Base-by-base conservation (phyloP, 2,888 invertebrate genomes). In the Argyresthia albistria region DNA sequence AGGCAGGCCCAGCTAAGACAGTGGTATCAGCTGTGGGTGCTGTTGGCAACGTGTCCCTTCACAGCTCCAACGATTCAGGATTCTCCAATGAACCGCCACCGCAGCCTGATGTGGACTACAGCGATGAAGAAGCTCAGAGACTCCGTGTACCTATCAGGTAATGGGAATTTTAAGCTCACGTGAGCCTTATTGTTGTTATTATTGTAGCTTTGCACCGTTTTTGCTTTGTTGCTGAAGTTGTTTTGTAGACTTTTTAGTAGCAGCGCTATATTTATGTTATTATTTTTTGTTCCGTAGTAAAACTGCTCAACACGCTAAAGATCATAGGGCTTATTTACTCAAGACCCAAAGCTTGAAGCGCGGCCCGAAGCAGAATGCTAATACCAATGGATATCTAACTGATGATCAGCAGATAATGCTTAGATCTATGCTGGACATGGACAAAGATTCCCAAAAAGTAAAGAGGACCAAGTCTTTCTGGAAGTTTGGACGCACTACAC, bases 11-110 rank as follows among this genome's bases (percentile, higher is more conserved):
- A 57, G 78, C 82, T 43, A 87, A 87, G 64, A 87, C 84, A 52
- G 83, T 73, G 4, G 86, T 84, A 6, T 69, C 81, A 46, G 86
- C 83, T 36, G 86, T 84, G 3, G 84, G 84, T 51, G 87, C 86
- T 25, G 92, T 91, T 47, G 93, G 93, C 55, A 93, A 92, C 70
- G 91, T 92, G 1, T 95, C 95, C 43, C 90, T 96, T 61, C 96
- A 96, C 76, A 95, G 95, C 79, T 95, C 95, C 73, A 96, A 96
- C 77, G 96, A 96, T 79, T 96, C 95, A 62, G 96, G 96, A 12
- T 96, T 96, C 77, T 95, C 96, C 67, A 96, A 96, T 72, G 96
- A 96, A 71, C 93, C 93, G 9, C 95, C 96, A 4, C 93, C 93
- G 35, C 95, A 95, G 68, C 96, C 96, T 16, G 96, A 96, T 78